Percentiles rank a stretch among this genome's conserved stretches.
These are phyloP conservation scores for Pogonomyrmex barbatus DNA, from an alignment of 1,140 invertebrate genomes.

Conservation along the genomic window DNA sequence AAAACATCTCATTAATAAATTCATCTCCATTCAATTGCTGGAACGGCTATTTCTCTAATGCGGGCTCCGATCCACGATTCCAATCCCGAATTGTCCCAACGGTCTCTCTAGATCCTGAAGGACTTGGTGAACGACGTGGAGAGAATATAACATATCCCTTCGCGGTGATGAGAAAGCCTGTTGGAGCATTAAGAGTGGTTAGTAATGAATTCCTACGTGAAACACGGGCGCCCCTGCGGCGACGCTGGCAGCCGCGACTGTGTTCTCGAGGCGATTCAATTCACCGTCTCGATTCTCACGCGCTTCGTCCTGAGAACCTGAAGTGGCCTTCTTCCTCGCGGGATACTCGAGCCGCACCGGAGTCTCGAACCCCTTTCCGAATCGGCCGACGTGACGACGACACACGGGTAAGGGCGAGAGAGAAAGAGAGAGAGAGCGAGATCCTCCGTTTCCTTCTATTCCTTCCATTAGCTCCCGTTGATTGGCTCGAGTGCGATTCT, in stretches of 20 bases:
- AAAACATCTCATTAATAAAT: not conserved
- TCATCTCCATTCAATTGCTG: not conserved
- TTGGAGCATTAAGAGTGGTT: constrained; percentile 58
- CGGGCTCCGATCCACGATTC: constrained; percentile 7
- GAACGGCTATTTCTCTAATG: not conserved
- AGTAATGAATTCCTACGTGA: constrained; percentile 69
- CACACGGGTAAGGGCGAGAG: constrained; percentile 58
- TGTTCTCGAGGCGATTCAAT: constrained; percentile 64
- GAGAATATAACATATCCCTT: constrained; percentile 61
- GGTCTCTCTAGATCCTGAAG: constrained; percentile 40
- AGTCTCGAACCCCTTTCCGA: constrained; percentile 38
- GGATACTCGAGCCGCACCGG: constrained; percentile 60
- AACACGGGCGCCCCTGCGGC: constrained; percentile 65
- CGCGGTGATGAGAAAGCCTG: constrained; percentile 62
- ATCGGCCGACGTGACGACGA: constrained; percentile 63
- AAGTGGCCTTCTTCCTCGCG: constrained; percentile 68
- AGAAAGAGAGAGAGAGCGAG: not conserved
- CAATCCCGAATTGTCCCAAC: constrained; percentile 26
- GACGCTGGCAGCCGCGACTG: constrained; percentile 57
- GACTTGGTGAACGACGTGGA: not conserved
- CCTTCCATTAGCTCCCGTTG: constrained; percentile 63
- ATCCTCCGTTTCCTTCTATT: constrained; percentile 13
- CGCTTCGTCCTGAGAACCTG: constrained; percentile 55
- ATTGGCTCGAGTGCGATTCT: constrained; percentile 74
- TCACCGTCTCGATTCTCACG: constrained; percentile 74